Evolutionary conservation across 2,797 vertebrate species (phyloP), one percentile per base, ranked within the genome.

Genomic region (Dryobates pubescens): DNA sequence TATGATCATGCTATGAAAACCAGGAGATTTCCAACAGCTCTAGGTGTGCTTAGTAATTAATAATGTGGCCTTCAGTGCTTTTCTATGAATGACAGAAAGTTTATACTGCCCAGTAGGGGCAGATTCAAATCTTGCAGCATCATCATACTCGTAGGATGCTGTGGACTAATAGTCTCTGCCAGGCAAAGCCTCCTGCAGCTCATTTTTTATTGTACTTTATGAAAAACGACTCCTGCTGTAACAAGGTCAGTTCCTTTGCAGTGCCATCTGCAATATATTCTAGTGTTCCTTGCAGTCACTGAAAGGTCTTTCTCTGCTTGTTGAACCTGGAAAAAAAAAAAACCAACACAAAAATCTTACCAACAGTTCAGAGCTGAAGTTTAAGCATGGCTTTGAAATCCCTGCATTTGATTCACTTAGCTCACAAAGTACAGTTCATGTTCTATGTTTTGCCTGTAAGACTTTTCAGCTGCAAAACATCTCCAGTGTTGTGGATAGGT

Each of bases 141-240:
- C 41, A 51, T 76, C 38, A 13, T 47, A 17, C 29, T 47, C 71
- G 20, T 49, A 32, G 41, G 16, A 84, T 6, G 16, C 64, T 79
- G 29, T 74, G 45, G 17, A 69, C 67, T 26, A 81, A 26, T 20
- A 58, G 13, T 22, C 8, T 68, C n/a, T 73, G 43, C 36, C 20
- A 80, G n/a, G 26, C 65, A 73, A 62, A 73, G 17, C 10, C 10
- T 93, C 29, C 34, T 34, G 34, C 17, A 74, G 34, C 26, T 86
- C 63, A 22, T 63, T 83, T 92, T 87, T 85, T 68, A 41, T 83
- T 91, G 58, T 91, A 43, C 78, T 88, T 90, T 53, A 64, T 5
- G 7, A 68, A 78, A 90, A 85, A 84, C 30, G 0, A 27, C 26
- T 89, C 59, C 64, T 71, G 24, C 54, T 76, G 24, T 85, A 49